Evolutionary conservation across 1,140 invertebrate genomes (phyloP), one percentile per base, ranked within the genome.

Genomic region (Sitobion miscanthi): DNA sequence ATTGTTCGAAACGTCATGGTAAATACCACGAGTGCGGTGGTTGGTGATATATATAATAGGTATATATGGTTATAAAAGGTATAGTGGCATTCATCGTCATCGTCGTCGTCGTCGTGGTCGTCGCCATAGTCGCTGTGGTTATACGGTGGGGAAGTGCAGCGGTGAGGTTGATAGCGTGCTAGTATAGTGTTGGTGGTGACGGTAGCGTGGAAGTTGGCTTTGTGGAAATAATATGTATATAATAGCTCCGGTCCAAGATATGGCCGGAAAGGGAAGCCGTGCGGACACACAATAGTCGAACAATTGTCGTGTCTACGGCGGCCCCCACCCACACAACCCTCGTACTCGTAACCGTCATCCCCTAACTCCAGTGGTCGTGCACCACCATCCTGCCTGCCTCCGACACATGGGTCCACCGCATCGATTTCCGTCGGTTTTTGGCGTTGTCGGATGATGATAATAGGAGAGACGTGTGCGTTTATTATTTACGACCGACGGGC

Each of bases 171-270:
- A 77, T 77, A 77, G n/a, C 30, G 62, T 3, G 35, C 35, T 90
- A 1, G 35, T 62, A 49, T 47, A 20, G 35, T 30, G 69, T 21
- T 17, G 69, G 69, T 8, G 14, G 90, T 5, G 30, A 25, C 45
- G 62, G 57, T 69, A 91, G 8, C 47, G 49, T 38, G 82, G 17
- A 57, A 42, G 91, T 93, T 57, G 82, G 82, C 91, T 93, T 93
- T 93, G 91, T 93, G 91, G 21, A 83, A 93, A 57, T 45, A 77
- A 77, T 77, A 77, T 77, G n/a, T 77, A 83, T 83, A 86, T 93
- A 85, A 93, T 93, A 93, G 82, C 82, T 93, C 91, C 82, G 91
- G 82, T 93, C 91, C 91, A 93, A 93, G 91, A 93, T 86, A 93
- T 86, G 82, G 49, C 82, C 82, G 91, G 91, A 93, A 93, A 86